Evolutionary conservation across 1,140 invertebrate genomes (phyloP), one percentile per base, ranked within the genome.

Genomic region (Subanguina moxae): DNA sequence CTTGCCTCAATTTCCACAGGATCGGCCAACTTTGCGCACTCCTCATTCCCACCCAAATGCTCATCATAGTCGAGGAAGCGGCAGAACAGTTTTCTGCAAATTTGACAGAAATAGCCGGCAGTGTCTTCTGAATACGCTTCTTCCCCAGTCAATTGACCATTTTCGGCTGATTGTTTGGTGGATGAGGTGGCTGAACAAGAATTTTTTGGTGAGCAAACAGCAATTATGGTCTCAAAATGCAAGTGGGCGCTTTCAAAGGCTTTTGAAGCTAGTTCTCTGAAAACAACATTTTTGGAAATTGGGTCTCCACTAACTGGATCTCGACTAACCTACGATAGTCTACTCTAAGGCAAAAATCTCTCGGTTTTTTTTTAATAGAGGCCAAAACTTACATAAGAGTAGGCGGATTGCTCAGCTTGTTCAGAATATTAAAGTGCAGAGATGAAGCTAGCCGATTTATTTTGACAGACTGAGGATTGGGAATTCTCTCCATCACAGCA

Each of bases 401-500:
- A 30, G 58, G 58, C 13, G 58, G 58, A n/a, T 25, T 61, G 3
- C 13, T 21, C 3, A 30, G 19, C n/a, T 43, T 30, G 19, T 43
- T 21, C 3, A 43, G 19, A 21, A 30, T 8, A 30, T 61, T 3
- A 21, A 32, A 25, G 38, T 61, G 58, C 19, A 30, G 8, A n/a
- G 28, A 19, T 21, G 58, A 61, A 25, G 19, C 1, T n/a, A 32
- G 27, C 13, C 19, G 3, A 21, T 28, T 3, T 23, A 45, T 28
- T 11, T 48, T 52, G 30, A 61, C 48, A 21, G 28, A 27, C 43
- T 70, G 68, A n/a, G 68, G 68, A 32, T 56, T 56, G 19, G 68
- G 68, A 38, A 70, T 42, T 0, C 68, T 46, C 30, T 70, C 68
- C n/a, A 70, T n/a, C 52, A 70, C 59, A 15, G 62, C 45, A 28